These are phyloP conservation scores for Poeciliopsis prolifica DNA, from an alignment of 2,113 vertebrate genomes.

Conservation along the genomic window DNA sequence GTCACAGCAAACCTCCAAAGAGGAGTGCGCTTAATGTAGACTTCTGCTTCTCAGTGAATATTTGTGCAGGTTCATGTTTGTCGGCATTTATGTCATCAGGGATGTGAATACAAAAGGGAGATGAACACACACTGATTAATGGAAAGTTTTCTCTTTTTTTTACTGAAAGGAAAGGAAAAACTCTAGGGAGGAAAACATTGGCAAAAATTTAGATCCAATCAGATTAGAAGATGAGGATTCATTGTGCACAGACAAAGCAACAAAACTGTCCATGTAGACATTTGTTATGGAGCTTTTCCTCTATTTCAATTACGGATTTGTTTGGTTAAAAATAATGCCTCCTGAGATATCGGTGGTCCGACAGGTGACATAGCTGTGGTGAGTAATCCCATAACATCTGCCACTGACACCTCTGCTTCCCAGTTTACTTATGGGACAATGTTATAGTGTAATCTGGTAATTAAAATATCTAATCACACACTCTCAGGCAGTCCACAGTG, in stretches of 20 bases:
- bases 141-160: slow-evolving; percentile 58
- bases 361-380: slow-evolving; percentile 69
- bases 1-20: slow-evolving; percentile 36
- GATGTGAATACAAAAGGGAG: slow-evolving; percentile 39
- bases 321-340: slow-evolving; percentile 52
- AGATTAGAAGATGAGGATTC: slow-evolving; percentile 39
- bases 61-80: slow-evolving; percentile 37
- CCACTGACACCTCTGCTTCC: slow-evolving; percentile 33
- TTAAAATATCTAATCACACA: background rate
- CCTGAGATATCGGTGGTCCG: slow-evolving; percentile 59
- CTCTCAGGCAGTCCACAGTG: slow-evolving; percentile 12
- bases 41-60: slow-evolving; percentile 38
- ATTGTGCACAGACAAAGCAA: slow-evolving; percentile 34
- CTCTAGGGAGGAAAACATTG: slow-evolving; percentile 40
- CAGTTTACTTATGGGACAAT: slow-evolving; percentile 16
- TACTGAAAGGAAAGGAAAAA: slow-evolving; percentile 52
- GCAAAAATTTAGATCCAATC: slow-evolving; percentile 58
- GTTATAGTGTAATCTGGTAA: slow-evolving; percentile 5
- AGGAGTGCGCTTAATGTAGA: slow-evolving; percentile 19
- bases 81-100: slow-evolving; percentile 42
- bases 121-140: slow-evolving; percentile 29
- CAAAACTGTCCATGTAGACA: slow-evolving; percentile 34
- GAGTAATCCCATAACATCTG: slow-evolving; percentile 73
- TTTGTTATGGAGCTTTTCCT: slow-evolving; percentile 41
- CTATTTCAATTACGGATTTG: slow-evolving; percentile 34